phyloP scores from a whole-genome alignment of 2,888 invertebrate genomes.

The Eustalomyia histrio region DNA sequence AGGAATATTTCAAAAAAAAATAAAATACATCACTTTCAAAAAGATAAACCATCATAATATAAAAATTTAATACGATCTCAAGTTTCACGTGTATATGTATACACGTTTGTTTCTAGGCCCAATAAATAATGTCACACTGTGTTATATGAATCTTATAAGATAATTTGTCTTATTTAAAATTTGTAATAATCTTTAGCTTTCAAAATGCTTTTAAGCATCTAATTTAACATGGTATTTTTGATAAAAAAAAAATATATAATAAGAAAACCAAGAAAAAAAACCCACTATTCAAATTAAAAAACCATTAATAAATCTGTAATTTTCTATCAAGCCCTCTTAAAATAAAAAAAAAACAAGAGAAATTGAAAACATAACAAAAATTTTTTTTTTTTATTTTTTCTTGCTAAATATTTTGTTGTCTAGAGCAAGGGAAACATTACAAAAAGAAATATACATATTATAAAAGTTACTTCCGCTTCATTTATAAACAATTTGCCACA shows the following conservation, averaged over 20 bases:
- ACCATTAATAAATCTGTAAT: slow-evolving; percentile 71
- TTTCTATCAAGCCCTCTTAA: slow-evolving; percentile 34
- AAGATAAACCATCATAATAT: too few species aligned
- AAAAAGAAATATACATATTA: slow-evolving; percentile 43
- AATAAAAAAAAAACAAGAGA: slow-evolving; percentile 4
- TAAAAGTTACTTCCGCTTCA: slow-evolving; percentile 74
- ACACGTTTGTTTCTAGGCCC: too few species aligned
- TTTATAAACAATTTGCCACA: slow-evolving; percentile 74
- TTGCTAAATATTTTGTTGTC: slow-evolving; percentile 14
- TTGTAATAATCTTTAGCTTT: not conserved
- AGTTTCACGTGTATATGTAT: too few species aligned
- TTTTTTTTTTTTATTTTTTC: slow-evolving; percentile 18
- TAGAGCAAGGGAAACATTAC: slow-evolving; percentile 16
- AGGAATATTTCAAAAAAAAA: too few species aligned
- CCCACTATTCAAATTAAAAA: slow-evolving; percentile 75
- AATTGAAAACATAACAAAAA: slow-evolving; percentile 6
- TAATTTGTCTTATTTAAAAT: not conserved
- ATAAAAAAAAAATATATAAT: too few species aligned
- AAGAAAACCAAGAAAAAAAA: slow-evolving; percentile 65
- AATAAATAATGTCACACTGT: too few species aligned
- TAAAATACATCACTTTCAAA: too few species aligned
- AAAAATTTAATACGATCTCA: too few species aligned
- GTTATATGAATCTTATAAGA: not conserved
- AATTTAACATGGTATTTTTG: not conserved
- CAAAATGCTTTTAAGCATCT: not conserved